Percentiles rank a stretch among this genome's conserved stretches.
These are phyloP conservation scores for Platysternon megacephalum DNA, from an alignment of 2,113 vertebrate species.

Conservation along the genomic window DNA sequence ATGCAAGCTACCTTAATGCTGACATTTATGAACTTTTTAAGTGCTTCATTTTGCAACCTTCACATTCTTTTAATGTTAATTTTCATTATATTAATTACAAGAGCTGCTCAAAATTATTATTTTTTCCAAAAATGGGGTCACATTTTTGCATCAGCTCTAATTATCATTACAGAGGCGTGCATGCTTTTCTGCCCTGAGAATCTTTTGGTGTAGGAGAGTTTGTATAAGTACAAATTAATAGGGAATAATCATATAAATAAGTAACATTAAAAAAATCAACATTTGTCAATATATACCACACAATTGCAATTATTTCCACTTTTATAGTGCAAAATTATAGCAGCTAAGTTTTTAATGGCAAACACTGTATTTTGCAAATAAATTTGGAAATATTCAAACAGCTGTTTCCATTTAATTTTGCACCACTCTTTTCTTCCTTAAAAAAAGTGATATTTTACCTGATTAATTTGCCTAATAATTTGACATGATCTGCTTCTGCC, in stretches of 20 bases:
- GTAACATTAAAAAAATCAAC: slow-evolving; percentile 8
- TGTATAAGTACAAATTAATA: slow-evolving; percentile 24
- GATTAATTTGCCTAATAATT: slow-evolving; percentile 83
- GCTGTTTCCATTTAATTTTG: slow-evolving; percentile 85
- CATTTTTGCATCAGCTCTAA: background rate
- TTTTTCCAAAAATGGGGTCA: background rate
- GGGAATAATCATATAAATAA: slow-evolving; percentile 36
- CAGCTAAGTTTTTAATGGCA: slow-evolving; percentile 32
- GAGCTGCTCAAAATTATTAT: background rate
- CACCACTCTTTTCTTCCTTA: slow-evolving; percentile 67
- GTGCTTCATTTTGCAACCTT: background rate
- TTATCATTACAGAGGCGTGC: background rate
- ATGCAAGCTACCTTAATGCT: background rate
- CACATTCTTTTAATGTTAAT: background rate
- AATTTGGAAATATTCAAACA: slow-evolving; percentile 76
- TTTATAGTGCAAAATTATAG: background rate
- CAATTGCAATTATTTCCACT: slow-evolving; percentile 7
- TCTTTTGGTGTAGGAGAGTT: background rate
- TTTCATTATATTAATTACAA: background rate
- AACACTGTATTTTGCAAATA: slow-evolving; percentile 27
- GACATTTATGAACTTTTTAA: background rate
- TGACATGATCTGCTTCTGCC: slow-evolving; percentile 80
- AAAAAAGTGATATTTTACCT: slow-evolving; percentile 81
- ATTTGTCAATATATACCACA: background rate
- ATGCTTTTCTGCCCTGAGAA: background rate